Evolutionary conservation across 2,888 invertebrate species (phyloP).

Genomic region (Lingula anatina): DNA sequence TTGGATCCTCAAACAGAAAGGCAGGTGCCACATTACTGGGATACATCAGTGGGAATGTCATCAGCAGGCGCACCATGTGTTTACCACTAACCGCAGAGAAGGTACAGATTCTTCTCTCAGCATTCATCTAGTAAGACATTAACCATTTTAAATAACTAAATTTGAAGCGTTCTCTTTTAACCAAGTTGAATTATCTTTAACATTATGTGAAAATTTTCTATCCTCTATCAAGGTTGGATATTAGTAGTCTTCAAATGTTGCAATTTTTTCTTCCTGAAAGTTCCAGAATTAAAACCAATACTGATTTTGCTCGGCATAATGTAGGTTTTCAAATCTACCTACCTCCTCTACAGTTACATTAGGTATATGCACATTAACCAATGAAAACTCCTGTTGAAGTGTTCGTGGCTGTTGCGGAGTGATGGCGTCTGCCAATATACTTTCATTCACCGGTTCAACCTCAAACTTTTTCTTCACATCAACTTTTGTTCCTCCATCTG

Average conservation of each 20-base stretch:
- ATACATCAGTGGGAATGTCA: conserved; percentile 70
- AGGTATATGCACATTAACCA: conserved; percentile 70
- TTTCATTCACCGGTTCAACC: background rate
- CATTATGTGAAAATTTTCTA: no score
- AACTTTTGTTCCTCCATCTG: background rate
- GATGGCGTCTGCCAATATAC: background rate
- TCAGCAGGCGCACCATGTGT: conserved; percentile 46
- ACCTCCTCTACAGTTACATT: conserved; percentile 61
- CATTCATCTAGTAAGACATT: conserved; percentile 56
- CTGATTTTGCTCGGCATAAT: no score
- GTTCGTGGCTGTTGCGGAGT: conserved; percentile 55
- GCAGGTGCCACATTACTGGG: conserved; percentile 64
- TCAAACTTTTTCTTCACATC: background rate
- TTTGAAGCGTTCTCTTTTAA: no score
- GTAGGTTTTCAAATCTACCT: no score
- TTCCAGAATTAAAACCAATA: no score
- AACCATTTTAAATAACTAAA: no score
- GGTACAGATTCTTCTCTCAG: conserved; percentile 58
- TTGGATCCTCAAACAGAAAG: conserved; percentile 64
- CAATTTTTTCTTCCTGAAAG: no score
- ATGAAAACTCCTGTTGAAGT: conserved; percentile 70
- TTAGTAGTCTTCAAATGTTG: no score
- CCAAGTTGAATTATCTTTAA: no score
- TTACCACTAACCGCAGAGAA: conserved; percentile 57
- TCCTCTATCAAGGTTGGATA: no score